Base-by-base conservation (phyloP, 2,113 vertebrate genomes). In the Sarotherodon lohbergeri region DNA sequence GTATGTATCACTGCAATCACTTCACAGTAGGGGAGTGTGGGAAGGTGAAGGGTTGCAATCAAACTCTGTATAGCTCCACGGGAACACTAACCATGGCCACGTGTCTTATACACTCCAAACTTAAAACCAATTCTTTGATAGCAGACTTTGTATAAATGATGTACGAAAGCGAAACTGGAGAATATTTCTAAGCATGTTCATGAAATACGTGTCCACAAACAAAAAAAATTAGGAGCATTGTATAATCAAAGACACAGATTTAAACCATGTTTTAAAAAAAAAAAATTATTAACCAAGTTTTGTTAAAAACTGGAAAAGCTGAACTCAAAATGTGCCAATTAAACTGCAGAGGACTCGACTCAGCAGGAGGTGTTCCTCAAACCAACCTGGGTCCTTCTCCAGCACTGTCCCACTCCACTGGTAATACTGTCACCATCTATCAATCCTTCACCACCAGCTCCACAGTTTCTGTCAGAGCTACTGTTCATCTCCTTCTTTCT, bases 381-480 rank as follows among this genome's bases (percentile, higher is more conserved):
- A 76, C 87, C 43, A 83, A 82, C 66, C 82, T 39, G 83, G 63
- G 76, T 63, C 68, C 78, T 66, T 32, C 89, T 73, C 85, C 88
- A 41, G 78, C 39, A 50, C 89, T 57, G 36, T 86, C 88, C 83
- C 83, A 80, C 88, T 89, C 71, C 52, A 88, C 24, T 83, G 82
- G 22, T 83, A 86, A 5, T 79, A 84, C 88, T 94, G 92, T 93
- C 94, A 90, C 84, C 85, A 91, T 91, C 80, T 54, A 92, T 95
- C 93, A 94, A 86, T 89, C 90, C 71, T 29, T 92, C 87, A 88
- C 43, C 71, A 50, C 4, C 71, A 29, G 9, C 86, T 86, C 59
- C 83, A 81, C 32, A 68, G 86, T 66, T 84, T 56, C 89, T 78
- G 91, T 90, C 92, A 91, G 81, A 91, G 56, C 81, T 85, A 56